Evolutionary conservation across 2,797 vertebrate genomes (phyloP).

Genomic region (Eidolon dupreanum): DNA sequence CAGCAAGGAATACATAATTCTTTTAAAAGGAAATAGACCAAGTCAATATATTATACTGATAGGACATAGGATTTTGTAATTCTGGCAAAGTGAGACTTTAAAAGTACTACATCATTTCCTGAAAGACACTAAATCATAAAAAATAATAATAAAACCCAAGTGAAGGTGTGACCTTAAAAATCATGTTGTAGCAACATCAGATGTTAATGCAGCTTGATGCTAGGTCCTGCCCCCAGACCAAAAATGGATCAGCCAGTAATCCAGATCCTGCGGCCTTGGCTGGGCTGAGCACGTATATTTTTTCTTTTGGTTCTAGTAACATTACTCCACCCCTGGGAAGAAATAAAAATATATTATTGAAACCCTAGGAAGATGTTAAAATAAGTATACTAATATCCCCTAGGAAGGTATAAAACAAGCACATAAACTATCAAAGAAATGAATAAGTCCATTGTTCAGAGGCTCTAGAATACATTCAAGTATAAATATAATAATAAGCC

Average conservation of each 20-base stretch:
- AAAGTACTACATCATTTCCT: constrained; percentile 17
- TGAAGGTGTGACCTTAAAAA: constrained; percentile 15
- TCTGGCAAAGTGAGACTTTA: constrained; percentile 1
- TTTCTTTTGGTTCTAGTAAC: constrained; percentile 41
- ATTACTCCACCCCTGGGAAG: constrained; percentile 58
- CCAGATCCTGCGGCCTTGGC: neutral
- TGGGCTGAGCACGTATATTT: neutral
- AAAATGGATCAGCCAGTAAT: neutral
- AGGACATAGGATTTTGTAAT: constrained; percentile 28
- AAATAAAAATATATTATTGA: constrained; percentile 72
- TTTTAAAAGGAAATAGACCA: neutral
- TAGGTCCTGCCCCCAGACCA: neutral
- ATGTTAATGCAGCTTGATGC: neutral
- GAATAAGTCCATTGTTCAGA: constrained; percentile 65
- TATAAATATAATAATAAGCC: neutral
- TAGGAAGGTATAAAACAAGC: constrained; percentile 66
- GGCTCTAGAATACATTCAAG: constrained; percentile 11
- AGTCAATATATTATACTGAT: neutral
- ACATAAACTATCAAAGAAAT: constrained; percentile 72
- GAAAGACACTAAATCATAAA: constrained; percentile 44
- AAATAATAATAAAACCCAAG: neutral
- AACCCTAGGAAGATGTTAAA: constrained; percentile 74
- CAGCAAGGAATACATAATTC: neutral
- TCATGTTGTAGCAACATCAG: neutral
- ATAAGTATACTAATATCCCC: constrained; percentile 64